These are phyloP conservation scores for Cryptops parisi DNA, from an alignment of 2,888 invertebrate species.

Conservation along the genomic window DNA sequence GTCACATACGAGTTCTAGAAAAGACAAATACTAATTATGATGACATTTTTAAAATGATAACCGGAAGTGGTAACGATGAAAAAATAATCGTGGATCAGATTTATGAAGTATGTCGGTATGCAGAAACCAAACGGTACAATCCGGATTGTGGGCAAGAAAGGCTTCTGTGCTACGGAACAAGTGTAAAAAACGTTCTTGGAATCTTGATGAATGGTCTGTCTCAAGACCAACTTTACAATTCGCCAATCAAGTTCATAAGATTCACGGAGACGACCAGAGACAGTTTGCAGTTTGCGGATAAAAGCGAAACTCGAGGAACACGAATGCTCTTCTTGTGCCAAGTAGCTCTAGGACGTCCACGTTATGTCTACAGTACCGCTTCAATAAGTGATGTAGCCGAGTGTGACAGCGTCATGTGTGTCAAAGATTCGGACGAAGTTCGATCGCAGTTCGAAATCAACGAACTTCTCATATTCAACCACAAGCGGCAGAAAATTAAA, in stretches of 20 bases:
- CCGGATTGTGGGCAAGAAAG: background rate
- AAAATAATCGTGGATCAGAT: background rate
- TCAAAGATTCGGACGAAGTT: background rate
- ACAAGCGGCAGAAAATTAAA: background rate
- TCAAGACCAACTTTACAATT: background rate
- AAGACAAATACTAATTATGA: background rate
- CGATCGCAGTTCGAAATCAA: background rate
- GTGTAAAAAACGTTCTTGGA: background rate
- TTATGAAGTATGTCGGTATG: background rate
- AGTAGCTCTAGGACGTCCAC: background rate
- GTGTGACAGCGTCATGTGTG: background rate
- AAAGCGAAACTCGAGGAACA: background rate
- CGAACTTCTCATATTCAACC: background rate
- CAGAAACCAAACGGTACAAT: background rate
- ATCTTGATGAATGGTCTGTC: background rate
- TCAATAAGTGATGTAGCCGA: too few species aligned
- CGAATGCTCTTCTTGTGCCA: background rate
- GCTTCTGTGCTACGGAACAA: background rate
- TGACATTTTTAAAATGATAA: background rate
- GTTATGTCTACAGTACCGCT: background rate
- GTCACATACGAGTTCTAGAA: background rate
- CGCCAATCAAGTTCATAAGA: too few species aligned
- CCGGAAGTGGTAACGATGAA: background rate
- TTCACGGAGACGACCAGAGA: background rate
- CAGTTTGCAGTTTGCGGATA: background rate